phyloP scores from a whole-genome alignment of 2,888 invertebrate genomes.

The Spodoptera exigua region DNA sequence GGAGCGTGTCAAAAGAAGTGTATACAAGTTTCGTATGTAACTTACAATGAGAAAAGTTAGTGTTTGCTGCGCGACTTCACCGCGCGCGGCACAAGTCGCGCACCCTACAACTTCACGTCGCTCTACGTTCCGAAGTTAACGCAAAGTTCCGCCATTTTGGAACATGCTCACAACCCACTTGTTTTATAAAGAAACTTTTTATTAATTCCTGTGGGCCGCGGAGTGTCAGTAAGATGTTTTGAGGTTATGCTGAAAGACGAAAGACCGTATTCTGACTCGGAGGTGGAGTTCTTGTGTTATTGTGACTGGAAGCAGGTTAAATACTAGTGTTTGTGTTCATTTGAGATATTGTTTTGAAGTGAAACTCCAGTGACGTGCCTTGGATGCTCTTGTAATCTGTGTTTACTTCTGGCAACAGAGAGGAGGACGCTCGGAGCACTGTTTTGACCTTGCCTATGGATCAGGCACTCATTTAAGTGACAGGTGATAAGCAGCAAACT shows the following conservation, averaged over 20 bases:
- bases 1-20: slow-evolving; percentile 63
- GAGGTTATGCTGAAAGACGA: slow-evolving; percentile 86
- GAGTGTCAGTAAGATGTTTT: slow-evolving; percentile 89
- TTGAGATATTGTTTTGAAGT: slow-evolving; percentile 86
- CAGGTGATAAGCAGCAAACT: slow-evolving; percentile 73
- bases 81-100: slow-evolving; percentile 79
- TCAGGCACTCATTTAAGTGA: slow-evolving; percentile 70
- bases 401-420: slow-evolving; percentile 84
- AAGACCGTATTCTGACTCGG: slow-evolving; percentile 80
- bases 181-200: slow-evolving; percentile 90
- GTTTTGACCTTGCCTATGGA: slow-evolving; percentile 76
- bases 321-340: slow-evolving; percentile 79
- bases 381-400: slow-evolving; percentile 84
- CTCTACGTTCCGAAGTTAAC: slow-evolving; percentile 89
- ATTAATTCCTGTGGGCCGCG: slow-evolving; percentile 90
- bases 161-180: slow-evolving; percentile 90
- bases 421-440: slow-evolving; percentile 76
- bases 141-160: slow-evolving; percentile 90
- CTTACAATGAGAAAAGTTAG: slow-evolving; percentile 85
- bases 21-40: slow-evolving; percentile 77
- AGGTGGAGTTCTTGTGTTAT: slow-evolving; percentile 71
- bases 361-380: slow-evolving; percentile 81
- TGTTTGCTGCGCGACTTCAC: slow-evolving; percentile 78
- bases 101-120: slow-evolving; percentile 89
- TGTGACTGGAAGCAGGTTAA: slow-evolving; percentile 65